phyloP scores from a whole-genome alignment of 2,888 invertebrate species.

The Kuschelorhynchus macadamiae region DNA sequence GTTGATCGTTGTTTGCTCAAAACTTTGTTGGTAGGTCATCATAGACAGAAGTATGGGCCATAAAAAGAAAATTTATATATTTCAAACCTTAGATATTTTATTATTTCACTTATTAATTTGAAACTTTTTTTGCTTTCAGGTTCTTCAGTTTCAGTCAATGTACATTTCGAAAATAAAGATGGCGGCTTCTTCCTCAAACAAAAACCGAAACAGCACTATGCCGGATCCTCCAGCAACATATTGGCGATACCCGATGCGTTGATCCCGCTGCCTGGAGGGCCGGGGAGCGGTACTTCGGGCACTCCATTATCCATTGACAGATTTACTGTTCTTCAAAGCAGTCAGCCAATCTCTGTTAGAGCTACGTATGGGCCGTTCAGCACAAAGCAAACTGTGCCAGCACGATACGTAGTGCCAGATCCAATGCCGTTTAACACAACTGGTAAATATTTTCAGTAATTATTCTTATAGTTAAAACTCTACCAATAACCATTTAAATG shows the following conservation, averaged over 20 bases:
- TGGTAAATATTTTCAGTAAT: conserved; percentile 54
- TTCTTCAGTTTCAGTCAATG: conserved; percentile 82
- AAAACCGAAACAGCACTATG: conserved; percentile 79
- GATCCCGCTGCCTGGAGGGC: conserved; percentile 57
- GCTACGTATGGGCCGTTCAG: conserved; percentile 96
- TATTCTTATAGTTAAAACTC: neutral
- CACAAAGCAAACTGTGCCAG: conserved; percentile 94
- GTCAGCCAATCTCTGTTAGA: conserved; percentile 90
- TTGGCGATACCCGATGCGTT: conserved; percentile 60
- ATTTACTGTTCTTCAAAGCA: conserved; percentile 92
- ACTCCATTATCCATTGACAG: conserved; percentile 86
- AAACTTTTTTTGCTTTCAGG: no score
- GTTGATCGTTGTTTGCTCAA: no score
- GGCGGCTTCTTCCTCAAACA: conserved; percentile 93
- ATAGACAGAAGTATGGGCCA: no score
- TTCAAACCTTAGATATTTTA: no score
- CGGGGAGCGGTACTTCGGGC: conserved; percentile 68
- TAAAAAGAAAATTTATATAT: no score
- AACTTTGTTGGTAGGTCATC: no score
- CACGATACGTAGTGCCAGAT: conserved; percentile 89
- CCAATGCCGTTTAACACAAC: conserved; percentile 71
- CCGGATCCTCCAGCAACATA: conserved; percentile 56
- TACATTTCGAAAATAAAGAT: conserved; percentile 93
- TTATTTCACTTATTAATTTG: no score
- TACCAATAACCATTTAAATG: no score